phyloP scores from a whole-genome alignment of 2,888 invertebrate genomes.

The Chorisops tibialis region DNA sequence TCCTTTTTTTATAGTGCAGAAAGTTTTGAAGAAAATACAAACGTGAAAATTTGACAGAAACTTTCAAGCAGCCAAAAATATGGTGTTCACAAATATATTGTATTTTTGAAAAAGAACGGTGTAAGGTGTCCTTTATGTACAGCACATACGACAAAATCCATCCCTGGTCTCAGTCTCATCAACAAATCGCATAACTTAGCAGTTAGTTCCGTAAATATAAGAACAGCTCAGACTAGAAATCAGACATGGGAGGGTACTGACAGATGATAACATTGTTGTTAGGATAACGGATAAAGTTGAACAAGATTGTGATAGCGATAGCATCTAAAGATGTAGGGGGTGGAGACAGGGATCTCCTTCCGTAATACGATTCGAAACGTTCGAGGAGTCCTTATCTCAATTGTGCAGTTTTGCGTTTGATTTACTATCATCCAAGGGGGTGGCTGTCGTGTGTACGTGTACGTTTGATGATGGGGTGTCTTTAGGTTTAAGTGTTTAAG shows the following conservation, averaged over 20 bases:
- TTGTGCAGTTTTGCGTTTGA: constrained; percentile 33
- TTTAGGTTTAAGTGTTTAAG: constrained; percentile 7
- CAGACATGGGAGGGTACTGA: constrained; percentile 10
- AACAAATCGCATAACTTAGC: constrained; percentile 15
- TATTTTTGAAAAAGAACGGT: too few relatives aligned
- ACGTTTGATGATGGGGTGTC: constrained; percentile 13
- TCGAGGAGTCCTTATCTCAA: constrained; percentile 31
- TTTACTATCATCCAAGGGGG: constrained; percentile 25
- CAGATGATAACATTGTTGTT: constrained; percentile 27
- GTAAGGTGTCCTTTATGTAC: too few relatives aligned
- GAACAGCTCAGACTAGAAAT: neutral
- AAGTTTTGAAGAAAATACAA: too few relatives aligned
- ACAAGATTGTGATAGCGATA: constrained; percentile 33
- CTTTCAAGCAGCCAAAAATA: too few relatives aligned
- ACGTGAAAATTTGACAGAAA: too few relatives aligned
- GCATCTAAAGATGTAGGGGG: constrained; percentile 5
- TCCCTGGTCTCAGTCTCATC: neutral
- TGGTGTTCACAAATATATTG: too few relatives aligned
- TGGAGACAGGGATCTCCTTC: neutral
- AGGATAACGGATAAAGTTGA: constrained; percentile 31
- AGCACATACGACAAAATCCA: too few relatives aligned
- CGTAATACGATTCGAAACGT: neutral
- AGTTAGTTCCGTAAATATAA: neutral
- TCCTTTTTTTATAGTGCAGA: too few relatives aligned
- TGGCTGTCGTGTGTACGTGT: constrained; percentile 1